Conservation (phyloP, 1,140 invertebrate species). For the Orchesella cincta region DNA sequence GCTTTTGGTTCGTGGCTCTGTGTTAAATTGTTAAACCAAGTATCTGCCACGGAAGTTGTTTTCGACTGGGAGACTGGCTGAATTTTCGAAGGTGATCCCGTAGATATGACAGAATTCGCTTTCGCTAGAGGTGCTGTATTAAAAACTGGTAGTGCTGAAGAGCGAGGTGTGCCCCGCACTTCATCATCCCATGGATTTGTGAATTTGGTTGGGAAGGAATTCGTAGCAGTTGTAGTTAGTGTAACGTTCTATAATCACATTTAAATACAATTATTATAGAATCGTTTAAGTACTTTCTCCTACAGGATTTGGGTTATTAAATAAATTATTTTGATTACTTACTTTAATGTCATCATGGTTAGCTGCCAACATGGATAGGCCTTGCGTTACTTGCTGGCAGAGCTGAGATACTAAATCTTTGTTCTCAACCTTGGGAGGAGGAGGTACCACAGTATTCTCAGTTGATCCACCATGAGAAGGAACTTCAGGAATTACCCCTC, state of each 20-base stretch:
- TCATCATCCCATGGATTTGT: slow-evolving; percentile 49
- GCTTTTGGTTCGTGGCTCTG: slow-evolving; percentile 32
- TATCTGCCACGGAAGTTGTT: slow-evolving; percentile 25
- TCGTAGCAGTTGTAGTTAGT: neutral
- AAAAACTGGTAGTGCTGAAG: slow-evolving; percentile 40
- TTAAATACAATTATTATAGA: neutral
- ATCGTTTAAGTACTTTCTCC: neutral
- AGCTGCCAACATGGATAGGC: slow-evolving; percentile 74
- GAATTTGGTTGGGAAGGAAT: slow-evolving; percentile 38
- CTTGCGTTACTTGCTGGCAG: slow-evolving; percentile 83
- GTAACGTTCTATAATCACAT: neutral
- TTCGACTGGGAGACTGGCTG: neutral
- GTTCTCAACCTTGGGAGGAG: slow-evolving; percentile 42
- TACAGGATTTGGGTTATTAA: too few species aligned
- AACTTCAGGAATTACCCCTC: slow-evolving; percentile 78
- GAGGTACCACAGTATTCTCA: slow-evolving; percentile 28
- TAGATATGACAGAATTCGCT: slow-evolving; percentile 21
- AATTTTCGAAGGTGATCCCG: neutral
- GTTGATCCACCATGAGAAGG: slow-evolving; percentile 60
- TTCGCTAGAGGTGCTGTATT: slow-evolving; percentile 31
- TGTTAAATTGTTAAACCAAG: slow-evolving; percentile 41
- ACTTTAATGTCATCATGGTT: slow-evolving; percentile 64
- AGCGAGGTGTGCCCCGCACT: slow-evolving; percentile 21
- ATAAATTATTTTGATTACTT: neutral
- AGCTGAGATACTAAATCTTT: slow-evolving; percentile 70